phyloP scores from a whole-genome alignment of 1,140 invertebrate genomes.

The Bombus consobrinus region DNA sequence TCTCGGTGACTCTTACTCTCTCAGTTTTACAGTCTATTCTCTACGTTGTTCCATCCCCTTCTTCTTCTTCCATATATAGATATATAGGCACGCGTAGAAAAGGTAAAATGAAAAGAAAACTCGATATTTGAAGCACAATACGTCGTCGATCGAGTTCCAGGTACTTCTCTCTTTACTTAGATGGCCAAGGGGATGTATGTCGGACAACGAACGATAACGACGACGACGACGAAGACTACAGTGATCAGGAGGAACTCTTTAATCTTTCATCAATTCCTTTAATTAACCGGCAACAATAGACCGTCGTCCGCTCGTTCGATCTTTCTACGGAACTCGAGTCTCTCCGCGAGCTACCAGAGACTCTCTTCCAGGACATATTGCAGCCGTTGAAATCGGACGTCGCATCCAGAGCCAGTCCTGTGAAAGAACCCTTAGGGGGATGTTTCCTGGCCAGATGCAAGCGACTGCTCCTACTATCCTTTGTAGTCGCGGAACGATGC shows the following conservation, averaged over 20 bases:
- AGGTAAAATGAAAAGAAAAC: background rate
- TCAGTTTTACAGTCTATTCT: background rate
- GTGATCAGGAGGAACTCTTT: slow-evolving; percentile 44
- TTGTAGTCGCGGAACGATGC: slow-evolving; percentile 18
- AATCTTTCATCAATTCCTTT: slow-evolving; percentile 74
- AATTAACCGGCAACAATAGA: slow-evolving; percentile 73
- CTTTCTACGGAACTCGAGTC: background rate
- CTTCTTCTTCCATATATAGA: too few species aligned
- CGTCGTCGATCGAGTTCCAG: slow-evolving; percentile 31
- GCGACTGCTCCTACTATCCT: slow-evolving; percentile 18
- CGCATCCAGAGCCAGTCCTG: slow-evolving; percentile 34
- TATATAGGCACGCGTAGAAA: background rate
- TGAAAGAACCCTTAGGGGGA: slow-evolving; percentile 37
- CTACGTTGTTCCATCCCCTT: background rate
- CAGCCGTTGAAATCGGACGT: slow-evolving; percentile 57
- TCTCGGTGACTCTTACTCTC: background rate
- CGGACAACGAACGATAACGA: slow-evolving; percentile 5
- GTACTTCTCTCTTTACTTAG: background rate
- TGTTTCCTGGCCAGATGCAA: slow-evolving; percentile 27
- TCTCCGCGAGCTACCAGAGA: background rate
- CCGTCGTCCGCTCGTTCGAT: slow-evolving; percentile 52
- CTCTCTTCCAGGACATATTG: slow-evolving; percentile 42
- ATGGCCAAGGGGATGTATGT: slow-evolving; percentile 18
- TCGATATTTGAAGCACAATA: slow-evolving; percentile 55
- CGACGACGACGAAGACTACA: background rate